Base-by-base conservation (phyloP, 2,113 vertebrate species). In the Coptodon rendalli region DNA sequence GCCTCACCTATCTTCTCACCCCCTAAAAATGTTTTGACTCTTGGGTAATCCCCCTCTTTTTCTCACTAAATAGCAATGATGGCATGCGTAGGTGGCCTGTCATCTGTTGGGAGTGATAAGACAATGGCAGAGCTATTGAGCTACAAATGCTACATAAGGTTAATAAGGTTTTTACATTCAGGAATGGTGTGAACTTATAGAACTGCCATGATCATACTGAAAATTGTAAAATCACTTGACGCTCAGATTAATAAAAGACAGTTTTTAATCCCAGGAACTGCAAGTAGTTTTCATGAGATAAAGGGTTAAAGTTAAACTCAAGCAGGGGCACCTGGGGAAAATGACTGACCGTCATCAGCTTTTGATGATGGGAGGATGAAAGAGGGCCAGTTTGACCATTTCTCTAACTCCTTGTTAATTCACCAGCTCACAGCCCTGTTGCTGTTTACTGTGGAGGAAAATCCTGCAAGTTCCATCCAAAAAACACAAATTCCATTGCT, bases 401-500 rank as follows among this genome's bases (percentile, higher is more conserved):
- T 81, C 90, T 88, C 88, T 68, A 81, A 91, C 87, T 91, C 31
- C 84, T 82, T 87, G 89, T 93, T 89, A 90, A 94, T 89, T 95
- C 96, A 94, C 88, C 87, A 89, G 90, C 94, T 86, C 95, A 91
- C 92, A 96, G 96, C 93, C 22, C 94, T 36, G 95, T 93, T 96
- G 95, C 96, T 97, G 97, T 97, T 98, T 97, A 97, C 95, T 91
- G 94, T 96, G 94, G 96, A 97, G 96, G 97, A 97, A 97, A 97
- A 97, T 97, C 97, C 96, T 92, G 91, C 93, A 93, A 94, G 95
- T 91, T 53, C 95, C 84, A 86, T 89, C 94, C 95, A 96, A 95
- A 96, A 97, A 89, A 93, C 87, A 94, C 94, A 95, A 94, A 95
- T 97, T 96, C 95, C 96, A 93, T 14, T 59, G 93, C 91, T 95